Conservation (phyloP, 2,888 invertebrate species). For the Labia minor region DNA sequence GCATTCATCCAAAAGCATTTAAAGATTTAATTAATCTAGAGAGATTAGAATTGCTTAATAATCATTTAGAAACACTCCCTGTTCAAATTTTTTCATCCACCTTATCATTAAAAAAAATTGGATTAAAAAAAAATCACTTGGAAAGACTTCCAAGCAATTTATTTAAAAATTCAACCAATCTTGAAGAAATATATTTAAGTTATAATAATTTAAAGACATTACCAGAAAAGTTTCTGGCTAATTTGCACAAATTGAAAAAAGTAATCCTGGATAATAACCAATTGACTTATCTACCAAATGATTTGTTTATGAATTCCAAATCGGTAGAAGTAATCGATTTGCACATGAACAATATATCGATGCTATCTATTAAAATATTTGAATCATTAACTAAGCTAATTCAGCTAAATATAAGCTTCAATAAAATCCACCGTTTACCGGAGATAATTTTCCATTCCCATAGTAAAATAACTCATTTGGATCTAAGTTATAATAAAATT, state of each 20-base stretch:
- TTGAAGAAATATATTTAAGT: constrained; percentile 22
- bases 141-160: constrained; percentile 22
- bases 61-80: constrained; percentile 48
- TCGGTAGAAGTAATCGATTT: constrained; percentile 50
- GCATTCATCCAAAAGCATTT: constrained; percentile 34
- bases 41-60: constrained; percentile 53
- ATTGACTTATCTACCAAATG: constrained; percentile 46
- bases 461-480: neutral
- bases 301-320: constrained; percentile 50
- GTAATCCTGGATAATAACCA: constrained; percentile 48
- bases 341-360: constrained; percentile 41
- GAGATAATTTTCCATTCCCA: neutral
- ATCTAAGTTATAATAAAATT: neutral
- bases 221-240: constrained; percentile 27
- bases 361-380: neutral
- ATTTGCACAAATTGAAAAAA: constrained; percentile 30
- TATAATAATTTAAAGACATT: constrained; percentile 19
- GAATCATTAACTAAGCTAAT: neutral
- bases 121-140: constrained; percentile 25
- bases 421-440: neutral
- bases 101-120: constrained; percentile 24
- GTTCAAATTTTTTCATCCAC: constrained; percentile 48
- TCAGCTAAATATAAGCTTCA: neutral
- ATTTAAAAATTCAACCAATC: constrained; percentile 22
- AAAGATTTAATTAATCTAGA: constrained; percentile 50